Percentiles rank a stretch among this genome's conserved stretches.
Evolutionary conservation across 2,888 invertebrate species (phyloP).

Genomic region (Ctena decussata): DNA sequence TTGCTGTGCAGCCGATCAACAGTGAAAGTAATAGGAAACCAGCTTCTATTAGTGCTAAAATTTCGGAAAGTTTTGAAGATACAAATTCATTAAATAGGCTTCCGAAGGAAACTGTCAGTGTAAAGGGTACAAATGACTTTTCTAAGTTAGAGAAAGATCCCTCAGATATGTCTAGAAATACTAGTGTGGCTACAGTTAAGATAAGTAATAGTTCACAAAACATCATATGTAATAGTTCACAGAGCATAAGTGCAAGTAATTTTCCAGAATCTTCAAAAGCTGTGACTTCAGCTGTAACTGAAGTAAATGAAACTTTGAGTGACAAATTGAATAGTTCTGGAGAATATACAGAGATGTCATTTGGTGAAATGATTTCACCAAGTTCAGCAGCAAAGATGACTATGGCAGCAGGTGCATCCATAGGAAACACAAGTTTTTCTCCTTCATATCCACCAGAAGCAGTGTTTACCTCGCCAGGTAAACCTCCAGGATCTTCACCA

Average conservation of each 20-base stretch:
- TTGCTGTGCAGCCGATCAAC: not conserved
- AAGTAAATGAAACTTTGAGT: not conserved
- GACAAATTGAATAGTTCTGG: not conserved
- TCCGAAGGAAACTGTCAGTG: no score
- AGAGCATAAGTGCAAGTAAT: not conserved
- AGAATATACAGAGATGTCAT: not conserved
- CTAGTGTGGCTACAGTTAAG: not conserved
- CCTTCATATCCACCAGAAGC: conserved; percentile 72
- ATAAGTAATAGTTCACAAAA: not conserved
- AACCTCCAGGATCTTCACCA: conserved; percentile 41
- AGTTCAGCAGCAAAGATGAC: conserved; percentile 29
- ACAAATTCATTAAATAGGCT: no score
- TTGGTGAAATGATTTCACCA: conserved; percentile 47
- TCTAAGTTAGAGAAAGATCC: not conserved
- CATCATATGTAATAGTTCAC: not conserved
- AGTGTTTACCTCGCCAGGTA: conserved; percentile 60
- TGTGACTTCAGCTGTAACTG: conserved; percentile 20
- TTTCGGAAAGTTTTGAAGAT: not conserved
- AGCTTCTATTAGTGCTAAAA: not conserved
- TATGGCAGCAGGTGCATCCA: conserved; percentile 17
- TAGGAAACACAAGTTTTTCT: conserved; percentile 52
- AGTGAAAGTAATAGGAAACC: not conserved
- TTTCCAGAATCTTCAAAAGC: not conserved
- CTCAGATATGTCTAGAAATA: not conserved
- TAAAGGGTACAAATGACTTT: no score